Percentiles rank a stretch among this genome's conserved stretches.
These are phyloP conservation scores for Drosophila mulleri DNA, from an alignment of 2,888 invertebrate species.

Conservation along the genomic window DNA sequence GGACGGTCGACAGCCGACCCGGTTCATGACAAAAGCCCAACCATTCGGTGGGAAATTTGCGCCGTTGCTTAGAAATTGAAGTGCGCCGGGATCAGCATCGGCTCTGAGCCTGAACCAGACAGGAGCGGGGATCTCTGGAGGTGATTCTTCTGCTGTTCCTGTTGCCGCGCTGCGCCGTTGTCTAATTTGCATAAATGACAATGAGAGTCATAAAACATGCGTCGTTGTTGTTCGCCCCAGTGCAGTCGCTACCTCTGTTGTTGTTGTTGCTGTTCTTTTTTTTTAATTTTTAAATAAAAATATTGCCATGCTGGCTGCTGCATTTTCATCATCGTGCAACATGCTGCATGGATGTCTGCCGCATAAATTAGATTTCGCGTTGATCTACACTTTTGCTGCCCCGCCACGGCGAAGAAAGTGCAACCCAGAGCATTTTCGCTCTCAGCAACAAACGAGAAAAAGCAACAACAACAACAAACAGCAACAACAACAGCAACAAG, in stretches of 20 bases:
- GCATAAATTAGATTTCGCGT: conserved; percentile 77
- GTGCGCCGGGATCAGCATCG: conserved; percentile 26
- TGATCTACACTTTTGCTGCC: conserved; percentile 75
- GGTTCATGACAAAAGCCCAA: conserved; percentile 63
- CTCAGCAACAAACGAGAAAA: conserved; percentile 33
- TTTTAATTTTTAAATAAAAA: conserved; percentile 60
- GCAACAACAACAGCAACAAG: background rate
- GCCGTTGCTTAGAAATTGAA: conserved; percentile 65
- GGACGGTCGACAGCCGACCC: conserved; percentile 23
- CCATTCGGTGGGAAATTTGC: conserved; percentile 67
- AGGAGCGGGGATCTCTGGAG: conserved; percentile 15
- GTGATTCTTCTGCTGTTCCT: conserved; percentile 32
- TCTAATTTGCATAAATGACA: conserved; percentile 82
- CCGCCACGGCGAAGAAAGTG: conserved; percentile 70
- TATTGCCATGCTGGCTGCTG: conserved; percentile 36
- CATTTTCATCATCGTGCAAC: conserved; percentile 68
- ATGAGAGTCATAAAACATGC: conserved; percentile 83
- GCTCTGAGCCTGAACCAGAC: conserved; percentile 5
- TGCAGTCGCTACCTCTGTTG: conserved; percentile 28
- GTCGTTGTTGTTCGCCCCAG: conserved; percentile 70
- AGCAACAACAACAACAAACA: background rate
- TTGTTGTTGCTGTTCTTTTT: conserved; percentile 1
- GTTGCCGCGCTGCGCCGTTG: conserved; percentile 49
- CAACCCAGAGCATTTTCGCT: conserved; percentile 69
- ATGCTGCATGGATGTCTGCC: conserved; percentile 68